Base-by-base conservation (phyloP, 2,113 vertebrate species). In the Eulemur macaco region DNA sequence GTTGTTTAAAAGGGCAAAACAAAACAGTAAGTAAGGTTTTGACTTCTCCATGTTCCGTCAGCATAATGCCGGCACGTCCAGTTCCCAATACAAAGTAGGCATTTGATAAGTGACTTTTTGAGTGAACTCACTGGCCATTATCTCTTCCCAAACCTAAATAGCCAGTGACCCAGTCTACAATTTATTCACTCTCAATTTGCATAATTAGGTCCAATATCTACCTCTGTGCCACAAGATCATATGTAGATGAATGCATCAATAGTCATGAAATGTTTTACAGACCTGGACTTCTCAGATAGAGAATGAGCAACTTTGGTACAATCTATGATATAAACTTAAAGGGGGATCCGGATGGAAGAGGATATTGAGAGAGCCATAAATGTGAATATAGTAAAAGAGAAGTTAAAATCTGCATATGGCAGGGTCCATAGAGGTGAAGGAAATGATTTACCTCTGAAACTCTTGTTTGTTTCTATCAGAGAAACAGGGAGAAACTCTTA, bases 171-270 rank as follows among this genome's bases (percentile, higher is more conserved):
- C 60, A 34, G 9, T n/a, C 39, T 54, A 54, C 9, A 37, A 80
- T 83, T 42, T 74, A 82, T 94, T 90, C 45, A 78, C 42, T 90
- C 27, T 87, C 81, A 89, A 69, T 76, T 87, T 89, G 23, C 39
- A 84, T 54, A 64, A 78, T 89, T 86, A 90, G 21, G 34, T 12
- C 11, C 47, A 92, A 50, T 76, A 86, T 45, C n/a, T 76, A 37
- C 34, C 80, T 91, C 83, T 20, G 2, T 80, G n/a, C 21, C 56
- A 74, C 52, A 47, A 27, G 71, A 63, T 80, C 37, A 82, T 47
- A 11, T 3, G 34, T 45, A 60, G 50, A 77, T 52, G 34, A 60
- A 2, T 68, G 5, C 47, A 42, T 60, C 77, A 52, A 93, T 60
- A 76, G 31, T 66, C 11, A 9, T 13, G 69, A 82, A 95, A 74